Evolutionary conservation across 92 coral and sea anemone species (phyloP), one percentile per base, ranked within the genome.

Genomic region (Siderastrea siderea): DNA sequence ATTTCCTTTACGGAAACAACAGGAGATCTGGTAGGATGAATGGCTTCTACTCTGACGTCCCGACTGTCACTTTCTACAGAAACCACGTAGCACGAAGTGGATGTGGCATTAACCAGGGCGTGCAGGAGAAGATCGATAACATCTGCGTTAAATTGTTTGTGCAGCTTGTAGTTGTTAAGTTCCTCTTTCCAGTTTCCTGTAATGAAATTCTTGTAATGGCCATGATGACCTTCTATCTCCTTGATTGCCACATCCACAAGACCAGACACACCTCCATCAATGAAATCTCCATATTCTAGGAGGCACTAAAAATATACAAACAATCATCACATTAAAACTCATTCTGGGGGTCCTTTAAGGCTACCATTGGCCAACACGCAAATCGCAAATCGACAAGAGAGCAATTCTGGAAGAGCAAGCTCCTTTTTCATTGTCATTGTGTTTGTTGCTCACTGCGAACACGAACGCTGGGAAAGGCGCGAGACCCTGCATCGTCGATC

Each of bases 161-260:
- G 43, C 3, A 26, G 9, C 43, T 65, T 65, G 69, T 17, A 65
- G 69, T n/a, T 7, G 11, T 6, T 10, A 0, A 65, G 69, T 1
- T 65, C 69, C 10, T 65, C 45, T 65, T 17, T 65, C 69, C 69
- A 65, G 69, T 65, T 26, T 6, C 69, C 69, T 65, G 69, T 65
- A 26, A 65, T 65, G 46, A 4, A 65, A 65, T 7, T 7, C 45
- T 65, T 17, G 45, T 65, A 65, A 7, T 65, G 46, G 69, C 2
- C 46, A 10, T 65, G 46, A 26, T 65, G 69, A 2, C 2, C 3
- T 65, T 15, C 46, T 17, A 19, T 65, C 10, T 65, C 69, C 6
- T 5, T 65, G 47, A 26, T 65, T 44, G 11, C 45, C 10, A 65
- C 69, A 26, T 65, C 46, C 12, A 65, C 45, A 10, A 65, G 69